Evolutionary conservation across 2,113 vertebrate species (phyloP).

Genomic region (Falco punctatus): DNA sequence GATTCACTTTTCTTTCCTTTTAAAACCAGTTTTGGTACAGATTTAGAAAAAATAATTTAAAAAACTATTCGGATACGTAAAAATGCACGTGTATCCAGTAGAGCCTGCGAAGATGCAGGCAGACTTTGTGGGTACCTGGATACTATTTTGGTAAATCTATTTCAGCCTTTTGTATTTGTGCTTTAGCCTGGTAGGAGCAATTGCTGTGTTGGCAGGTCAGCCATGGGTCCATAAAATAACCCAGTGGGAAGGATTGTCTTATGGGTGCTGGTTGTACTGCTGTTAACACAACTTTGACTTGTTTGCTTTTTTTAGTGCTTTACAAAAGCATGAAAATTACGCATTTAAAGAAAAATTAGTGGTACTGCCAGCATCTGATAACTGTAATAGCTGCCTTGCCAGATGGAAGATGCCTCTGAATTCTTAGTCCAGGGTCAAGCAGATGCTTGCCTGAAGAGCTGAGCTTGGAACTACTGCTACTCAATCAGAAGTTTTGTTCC

Average conservation of each 20-base stretch:
- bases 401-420: background rate
- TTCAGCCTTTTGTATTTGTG: background rate
- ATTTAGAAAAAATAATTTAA: background rate
- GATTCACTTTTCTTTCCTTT: conserved; percentile 42
- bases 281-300: background rate
- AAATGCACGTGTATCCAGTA: background rate
- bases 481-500: background rate
- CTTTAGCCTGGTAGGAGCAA: background rate
- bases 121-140: background rate
- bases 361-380: background rate
- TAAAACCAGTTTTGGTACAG: background rate
- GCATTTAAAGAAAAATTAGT: background rate
- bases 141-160: background rate
- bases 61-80: background rate
- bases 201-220: background rate
- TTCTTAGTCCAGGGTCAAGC: background rate
- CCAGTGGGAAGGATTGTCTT: background rate
- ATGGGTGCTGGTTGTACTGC: background rate
- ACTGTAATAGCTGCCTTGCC: background rate
- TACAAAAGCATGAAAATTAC: background rate
- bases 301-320: background rate
- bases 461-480: background rate
- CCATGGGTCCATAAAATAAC: background rate
- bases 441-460: background rate
- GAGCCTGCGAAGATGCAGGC: background rate